Evolutionary conservation across 2,113 vertebrate genomes (phyloP), one percentile per base, ranked within the genome.

Genomic region (Oophaga pumilio): DNA sequence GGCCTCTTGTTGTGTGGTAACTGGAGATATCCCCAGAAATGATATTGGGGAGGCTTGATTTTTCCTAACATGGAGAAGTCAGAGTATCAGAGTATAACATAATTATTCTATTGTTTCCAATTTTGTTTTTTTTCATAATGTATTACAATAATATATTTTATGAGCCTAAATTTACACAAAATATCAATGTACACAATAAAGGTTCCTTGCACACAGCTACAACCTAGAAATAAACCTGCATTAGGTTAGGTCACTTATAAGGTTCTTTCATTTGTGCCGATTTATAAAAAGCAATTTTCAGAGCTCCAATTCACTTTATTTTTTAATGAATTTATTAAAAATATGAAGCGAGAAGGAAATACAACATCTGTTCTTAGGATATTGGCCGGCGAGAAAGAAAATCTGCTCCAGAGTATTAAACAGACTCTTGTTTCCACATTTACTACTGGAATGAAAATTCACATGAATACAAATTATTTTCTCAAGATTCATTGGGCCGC

Each of bases 401-500:
- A 84, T 73, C 82, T 73, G 82, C 66, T 71, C 50, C 52, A 28
- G 43, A 84, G 64, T 71, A 73, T 57, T 71, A 84, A 84, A 71
- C 82, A 73, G 49, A 26, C 50, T 56, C 50, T 84, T 71, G 49
- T 84, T 71, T 84, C 50, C 66, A 84, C n/a, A 71, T 84, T 56
- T 84, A 57, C 82, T 73, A 43, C 64, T 69, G 49, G 66, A 73
- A 73, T 53, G 52, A 84, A 73, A 71, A 84, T 57, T 77, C 85
- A 80, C 76, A 86, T 78, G 85, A 86, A 86, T 80, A 86, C 85
- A 86, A 56, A 86, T 86, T 33, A 80, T 87, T 87, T 87, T 80
- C 76, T 80, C 76, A 22, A 71, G 76, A 50, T 74, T 81, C 77
- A 81, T 87, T 52, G 66, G 81, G 86, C 64, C 14, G 28, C 64